Evolutionary conservation across 2,113 vertebrate species (phyloP).

Genomic region (Willisornis vidua): DNA sequence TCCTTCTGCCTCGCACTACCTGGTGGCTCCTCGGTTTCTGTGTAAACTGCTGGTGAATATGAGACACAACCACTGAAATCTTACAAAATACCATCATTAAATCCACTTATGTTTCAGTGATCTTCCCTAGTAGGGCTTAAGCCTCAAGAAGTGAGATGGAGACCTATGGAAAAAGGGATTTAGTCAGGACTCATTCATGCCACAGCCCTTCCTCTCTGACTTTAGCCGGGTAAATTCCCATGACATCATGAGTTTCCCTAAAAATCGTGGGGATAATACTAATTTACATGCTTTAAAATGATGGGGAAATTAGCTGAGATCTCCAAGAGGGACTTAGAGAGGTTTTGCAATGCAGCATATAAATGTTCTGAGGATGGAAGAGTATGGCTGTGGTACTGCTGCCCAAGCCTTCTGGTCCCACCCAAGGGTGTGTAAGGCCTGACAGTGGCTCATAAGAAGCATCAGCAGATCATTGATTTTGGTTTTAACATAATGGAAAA

Average conservation of each 20-base stretch:
- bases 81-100: not conserved
- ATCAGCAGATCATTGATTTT: rapidly evolving
- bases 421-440: not conserved
- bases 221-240: not conserved
- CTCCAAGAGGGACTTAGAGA: not conserved
- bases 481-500: not conserved
- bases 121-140: not conserved
- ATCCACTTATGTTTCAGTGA: not conserved
- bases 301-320: not conserved
- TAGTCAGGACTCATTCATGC: not conserved
- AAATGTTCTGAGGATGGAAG: rapidly evolving
- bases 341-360: not conserved
- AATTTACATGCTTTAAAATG: not conserved
- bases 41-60: not conserved
- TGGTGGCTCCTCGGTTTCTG: not conserved
- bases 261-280: not conserved
- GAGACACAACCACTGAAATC: not conserved
- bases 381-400: not conserved
- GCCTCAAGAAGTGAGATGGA: not conserved
- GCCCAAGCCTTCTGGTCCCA: not conserved
- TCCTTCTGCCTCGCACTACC: rapidly evolving
- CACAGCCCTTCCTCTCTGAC: not conserved
- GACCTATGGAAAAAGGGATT: not conserved
- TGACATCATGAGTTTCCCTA: not conserved
- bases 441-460: not conserved